phyloP scores from a whole-genome alignment of 2,888 invertebrate genomes.

The Oligia strigilis region DNA sequence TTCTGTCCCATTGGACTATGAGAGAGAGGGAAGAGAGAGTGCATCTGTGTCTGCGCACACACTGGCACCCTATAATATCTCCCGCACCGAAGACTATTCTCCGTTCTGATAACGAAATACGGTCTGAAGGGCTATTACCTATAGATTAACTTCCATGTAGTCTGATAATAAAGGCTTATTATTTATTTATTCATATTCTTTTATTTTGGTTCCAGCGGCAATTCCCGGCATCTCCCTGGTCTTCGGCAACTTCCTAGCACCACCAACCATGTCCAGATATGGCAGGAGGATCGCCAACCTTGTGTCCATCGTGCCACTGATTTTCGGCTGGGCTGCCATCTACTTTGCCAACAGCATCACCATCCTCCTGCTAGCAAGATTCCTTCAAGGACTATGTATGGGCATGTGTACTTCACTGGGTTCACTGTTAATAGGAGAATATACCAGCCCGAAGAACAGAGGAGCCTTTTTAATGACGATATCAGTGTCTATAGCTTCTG shows the following conservation, averaged over 20 bases:
- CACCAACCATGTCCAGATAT: slow-evolving; percentile 83
- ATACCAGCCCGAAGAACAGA: slow-evolving; percentile 90
- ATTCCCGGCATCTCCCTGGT: slow-evolving; percentile 74
- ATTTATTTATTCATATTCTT: not conserved
- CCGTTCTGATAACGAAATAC: no score
- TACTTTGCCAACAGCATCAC: slow-evolving; percentile 76
- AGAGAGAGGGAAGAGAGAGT: no score
- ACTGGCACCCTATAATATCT: no score
- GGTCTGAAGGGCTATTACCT: not conserved
- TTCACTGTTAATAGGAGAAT: slow-evolving; percentile 89
- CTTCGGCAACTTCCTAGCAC: slow-evolving; percentile 73
- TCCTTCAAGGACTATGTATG: slow-evolving; percentile 85
- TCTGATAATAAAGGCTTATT: not conserved
- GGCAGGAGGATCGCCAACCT: slow-evolving; percentile 88
- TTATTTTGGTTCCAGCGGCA: slow-evolving; percentile 71
- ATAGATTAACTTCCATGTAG: not conserved
- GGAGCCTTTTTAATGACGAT: slow-evolving; percentile 91
- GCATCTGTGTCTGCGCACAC: no score
- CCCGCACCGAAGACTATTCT: no score
- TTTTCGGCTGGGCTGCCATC: slow-evolving; percentile 88
- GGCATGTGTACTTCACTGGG: slow-evolving; percentile 88
- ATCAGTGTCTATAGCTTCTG: slow-evolving; percentile 90
- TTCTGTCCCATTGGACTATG: no score
- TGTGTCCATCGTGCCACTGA: slow-evolving; percentile 82
- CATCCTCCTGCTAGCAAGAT: slow-evolving; percentile 76